Conservation (phyloP, 37 sponge, comb jelly and placozoan genomes). For the Geodia barretti region DNA sequence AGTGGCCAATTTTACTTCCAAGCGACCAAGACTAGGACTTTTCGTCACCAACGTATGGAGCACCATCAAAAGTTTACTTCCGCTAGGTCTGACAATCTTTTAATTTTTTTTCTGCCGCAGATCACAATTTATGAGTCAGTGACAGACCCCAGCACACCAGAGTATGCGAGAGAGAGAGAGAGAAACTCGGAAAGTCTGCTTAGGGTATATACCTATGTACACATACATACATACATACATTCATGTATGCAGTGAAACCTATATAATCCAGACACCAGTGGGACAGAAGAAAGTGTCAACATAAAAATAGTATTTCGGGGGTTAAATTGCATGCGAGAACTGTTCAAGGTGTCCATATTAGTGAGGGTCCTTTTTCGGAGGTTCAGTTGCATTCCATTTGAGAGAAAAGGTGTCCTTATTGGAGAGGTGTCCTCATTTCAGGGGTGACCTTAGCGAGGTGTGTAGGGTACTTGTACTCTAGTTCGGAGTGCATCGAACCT, state of each 20-base stretch:
- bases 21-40: conserved; percentile 3
- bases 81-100: no score
- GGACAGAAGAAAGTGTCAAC: no score
- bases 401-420: not conserved
- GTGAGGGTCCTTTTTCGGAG: not conserved
- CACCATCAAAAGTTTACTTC: not conserved
- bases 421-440: not conserved
- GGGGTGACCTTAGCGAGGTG: no score
- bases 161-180: not conserved
- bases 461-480: no score
- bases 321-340: no score
- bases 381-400: not conserved
- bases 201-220: no score
- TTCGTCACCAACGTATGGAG: conserved; percentile 24
- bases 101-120: no score
- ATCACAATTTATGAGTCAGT: not conserved
- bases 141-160: not conserved
- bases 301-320: no score
- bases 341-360: not conserved
- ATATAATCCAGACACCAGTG: no score
- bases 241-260: no score
- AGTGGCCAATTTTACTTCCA: not conserved
- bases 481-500: no score
- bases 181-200: not conserved
- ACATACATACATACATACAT: no score